phyloP scores from a whole-genome alignment of 2,888 invertebrate genomes.

The Ectobius pallidus region DNA sequence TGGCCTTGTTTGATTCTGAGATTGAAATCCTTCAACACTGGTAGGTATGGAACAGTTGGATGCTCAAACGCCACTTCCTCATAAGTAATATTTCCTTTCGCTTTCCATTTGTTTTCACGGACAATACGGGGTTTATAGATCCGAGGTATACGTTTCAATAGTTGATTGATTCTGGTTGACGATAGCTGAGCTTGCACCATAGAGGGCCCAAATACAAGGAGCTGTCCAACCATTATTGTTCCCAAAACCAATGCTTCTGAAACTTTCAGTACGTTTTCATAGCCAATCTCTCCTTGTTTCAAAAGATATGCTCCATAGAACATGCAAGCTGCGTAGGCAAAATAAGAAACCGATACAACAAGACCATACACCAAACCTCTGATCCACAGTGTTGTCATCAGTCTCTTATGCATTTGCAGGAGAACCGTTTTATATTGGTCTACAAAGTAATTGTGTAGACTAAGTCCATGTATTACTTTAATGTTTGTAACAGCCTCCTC shows the following conservation, averaged over 20 bases:
- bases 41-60: neutral
- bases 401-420: constrained; percentile 20
- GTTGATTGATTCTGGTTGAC: neutral
- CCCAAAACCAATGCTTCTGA: constrained; percentile 53
- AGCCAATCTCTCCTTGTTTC: constrained; percentile 48
- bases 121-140: neutral
- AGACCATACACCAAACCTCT: constrained; percentile 52
- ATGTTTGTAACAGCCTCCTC: neutral
- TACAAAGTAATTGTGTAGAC: constrained; percentile 16
- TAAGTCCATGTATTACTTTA: neutral
- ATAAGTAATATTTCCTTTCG: constrained; percentile 7
- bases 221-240: constrained; percentile 51
- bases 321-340: constrained; percentile 52
- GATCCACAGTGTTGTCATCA: constrained; percentile 43
- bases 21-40: constrained; percentile 9
- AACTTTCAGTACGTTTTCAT: constrained; percentile 52
- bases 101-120: neutral
- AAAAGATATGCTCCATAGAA: constrained; percentile 52
- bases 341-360: constrained; percentile 51
- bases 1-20: neutral
- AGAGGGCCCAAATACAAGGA: constrained; percentile 29
- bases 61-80: constrained; percentile 6
- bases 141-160: neutral
- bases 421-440: constrained; percentile 35
- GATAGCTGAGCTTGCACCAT: constrained; percentile 11